Conservation (phyloP, 2,113 vertebrate species). For the Campylorhamphus procurvoides region DNA sequence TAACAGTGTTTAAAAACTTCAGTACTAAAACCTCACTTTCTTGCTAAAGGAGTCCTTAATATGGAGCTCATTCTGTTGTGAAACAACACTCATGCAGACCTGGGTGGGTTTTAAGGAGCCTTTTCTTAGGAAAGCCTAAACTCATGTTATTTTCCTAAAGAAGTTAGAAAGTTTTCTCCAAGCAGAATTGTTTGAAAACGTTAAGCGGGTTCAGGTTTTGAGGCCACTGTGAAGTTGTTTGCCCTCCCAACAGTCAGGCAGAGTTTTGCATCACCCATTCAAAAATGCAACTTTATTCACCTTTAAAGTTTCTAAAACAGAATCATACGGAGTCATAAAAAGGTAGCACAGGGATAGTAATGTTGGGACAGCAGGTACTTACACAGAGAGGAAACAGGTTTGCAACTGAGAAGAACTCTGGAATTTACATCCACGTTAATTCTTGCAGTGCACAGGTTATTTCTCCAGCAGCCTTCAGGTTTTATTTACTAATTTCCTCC, state of each 20-base stretch:
- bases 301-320: background rate
- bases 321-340: background rate
- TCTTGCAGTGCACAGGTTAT: background rate
- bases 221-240: background rate
- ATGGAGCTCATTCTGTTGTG: background rate
- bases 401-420: background rate
- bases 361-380: background rate
- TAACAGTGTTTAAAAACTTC: background rate
- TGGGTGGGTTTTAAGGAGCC: background rate
- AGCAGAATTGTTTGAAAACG: background rate
- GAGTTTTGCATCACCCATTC: background rate
- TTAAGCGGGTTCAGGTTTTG: background rate
- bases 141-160: background rate
- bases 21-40: background rate
- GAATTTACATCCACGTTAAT: background rate
- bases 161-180: background rate
- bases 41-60: background rate
- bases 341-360: background rate
- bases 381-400: background rate
- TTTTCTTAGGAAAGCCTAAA: background rate
- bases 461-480: background rate
- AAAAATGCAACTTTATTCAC: background rate
- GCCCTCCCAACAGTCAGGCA: background rate
- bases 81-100: background rate
- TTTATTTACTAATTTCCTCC: background rate